phyloP scores from a whole-genome alignment of 2,113 vertebrate genomes.

The Gorsachius goisagi region DNA sequence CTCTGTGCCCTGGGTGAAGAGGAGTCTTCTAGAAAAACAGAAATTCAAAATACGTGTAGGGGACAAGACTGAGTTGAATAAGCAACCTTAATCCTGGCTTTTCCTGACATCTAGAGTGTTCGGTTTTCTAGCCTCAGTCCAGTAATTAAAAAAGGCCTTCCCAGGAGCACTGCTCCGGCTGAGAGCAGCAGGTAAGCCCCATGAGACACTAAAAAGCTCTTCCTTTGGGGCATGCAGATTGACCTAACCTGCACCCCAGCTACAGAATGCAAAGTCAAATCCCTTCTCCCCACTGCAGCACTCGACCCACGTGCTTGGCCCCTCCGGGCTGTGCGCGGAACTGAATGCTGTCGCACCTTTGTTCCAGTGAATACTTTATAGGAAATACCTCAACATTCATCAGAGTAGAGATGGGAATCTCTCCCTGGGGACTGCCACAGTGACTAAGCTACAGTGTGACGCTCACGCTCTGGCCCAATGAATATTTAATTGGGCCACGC shows the following conservation, averaged over 20 bases:
- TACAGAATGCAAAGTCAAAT: background rate
- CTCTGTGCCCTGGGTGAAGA: background rate
- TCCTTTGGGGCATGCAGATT: background rate
- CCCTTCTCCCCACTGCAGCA: background rate
- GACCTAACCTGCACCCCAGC: background rate
- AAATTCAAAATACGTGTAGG: background rate
- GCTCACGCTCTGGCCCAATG: background rate
- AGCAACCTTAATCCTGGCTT: background rate
- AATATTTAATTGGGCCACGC: background rate
- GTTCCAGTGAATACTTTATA: background rate
- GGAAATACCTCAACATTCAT: background rate
- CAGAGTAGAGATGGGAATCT: background rate
- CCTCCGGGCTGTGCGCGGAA: rapidly evolving
- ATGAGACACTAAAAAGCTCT: background rate
- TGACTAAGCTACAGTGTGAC: background rate
- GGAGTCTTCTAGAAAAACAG: background rate
- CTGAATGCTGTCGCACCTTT: rapidly evolving
- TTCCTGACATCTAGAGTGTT: background rate
- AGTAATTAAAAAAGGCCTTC: background rate
- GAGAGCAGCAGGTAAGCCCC: background rate
- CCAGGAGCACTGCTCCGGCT: background rate
- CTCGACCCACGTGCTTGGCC: rapidly evolving
- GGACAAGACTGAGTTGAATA: background rate
- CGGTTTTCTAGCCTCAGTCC: background rate
- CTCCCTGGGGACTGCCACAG: background rate